Evolutionary conservation across 2,797 vertebrate species (phyloP).

Genomic region (Galaxias olidus): DNA sequence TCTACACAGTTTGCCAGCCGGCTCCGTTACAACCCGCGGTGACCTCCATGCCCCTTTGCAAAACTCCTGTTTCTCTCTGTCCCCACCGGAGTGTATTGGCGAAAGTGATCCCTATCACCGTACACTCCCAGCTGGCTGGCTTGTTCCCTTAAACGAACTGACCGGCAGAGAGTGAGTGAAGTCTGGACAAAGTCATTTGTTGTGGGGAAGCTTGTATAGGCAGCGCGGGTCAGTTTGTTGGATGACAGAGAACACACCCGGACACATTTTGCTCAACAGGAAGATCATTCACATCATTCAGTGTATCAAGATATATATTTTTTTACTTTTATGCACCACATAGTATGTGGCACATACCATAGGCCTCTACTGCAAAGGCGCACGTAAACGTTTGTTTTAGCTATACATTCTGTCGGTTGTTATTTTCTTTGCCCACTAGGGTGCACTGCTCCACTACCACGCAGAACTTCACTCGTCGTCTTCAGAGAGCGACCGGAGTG

Average conservation of each 20-base stretch:
- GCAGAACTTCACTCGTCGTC: slow-evolving; percentile 23
- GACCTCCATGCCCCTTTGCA: slow-evolving; percentile 20
- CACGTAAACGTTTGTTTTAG: background rate
- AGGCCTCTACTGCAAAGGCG: slow-evolving; percentile 38
- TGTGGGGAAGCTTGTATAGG: slow-evolving; percentile 58
- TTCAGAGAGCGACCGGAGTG: slow-evolving; percentile 42
- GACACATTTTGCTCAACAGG: slow-evolving; percentile 6
- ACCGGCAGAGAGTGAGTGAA: slow-evolving; percentile 38
- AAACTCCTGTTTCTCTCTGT: background rate
- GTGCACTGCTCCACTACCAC: slow-evolving; percentile 58
- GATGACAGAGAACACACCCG: background rate
- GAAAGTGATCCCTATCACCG: background rate
- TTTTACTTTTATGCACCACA: no score
- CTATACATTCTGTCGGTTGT: background rate
- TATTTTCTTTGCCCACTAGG: slow-evolving; percentile 31
- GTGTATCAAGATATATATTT: no score
- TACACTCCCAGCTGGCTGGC: background rate
- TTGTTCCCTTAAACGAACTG: slow-evolving; percentile 51
- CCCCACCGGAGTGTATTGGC: no score
- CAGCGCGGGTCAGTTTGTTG: slow-evolving; percentile 47
- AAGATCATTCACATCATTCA: no score
- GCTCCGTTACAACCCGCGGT: slow-evolving; percentile 7
- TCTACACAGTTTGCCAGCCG: slow-evolving; percentile 17
- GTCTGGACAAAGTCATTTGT: slow-evolving; percentile 59
- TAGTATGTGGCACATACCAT: no score